These are phyloP conservation scores for Nipponacmea schrenckii DNA, from an alignment of 2,888 invertebrate genomes.

Conservation along the genomic window DNA sequence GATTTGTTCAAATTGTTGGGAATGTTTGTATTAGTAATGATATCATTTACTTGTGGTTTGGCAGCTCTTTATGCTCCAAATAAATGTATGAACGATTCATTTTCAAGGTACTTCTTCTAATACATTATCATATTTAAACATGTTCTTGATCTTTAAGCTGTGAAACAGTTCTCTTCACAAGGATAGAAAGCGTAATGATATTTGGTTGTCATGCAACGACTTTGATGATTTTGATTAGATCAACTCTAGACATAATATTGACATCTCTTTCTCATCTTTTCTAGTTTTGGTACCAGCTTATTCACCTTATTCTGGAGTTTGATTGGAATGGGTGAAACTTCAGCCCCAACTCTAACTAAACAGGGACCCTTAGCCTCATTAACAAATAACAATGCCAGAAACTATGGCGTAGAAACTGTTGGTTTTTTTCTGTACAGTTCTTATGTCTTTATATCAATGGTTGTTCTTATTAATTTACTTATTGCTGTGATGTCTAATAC, in stretches of 20 bases:
- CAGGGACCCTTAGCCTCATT: conserved; percentile 36
- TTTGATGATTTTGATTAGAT: too few relatives aligned
- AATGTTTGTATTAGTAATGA: conserved; percentile 56
- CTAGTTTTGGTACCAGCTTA: conserved; percentile 39
- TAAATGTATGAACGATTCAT: conserved; percentile 47
- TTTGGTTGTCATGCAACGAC: too few relatives aligned
- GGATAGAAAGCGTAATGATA: too few relatives aligned
- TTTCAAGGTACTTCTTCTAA: conserved; percentile 36
- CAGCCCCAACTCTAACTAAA: conserved; percentile 26
- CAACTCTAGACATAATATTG: too few relatives aligned
- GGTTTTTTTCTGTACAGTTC: conserved; percentile 42
- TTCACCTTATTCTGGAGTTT: conserved; percentile 43
- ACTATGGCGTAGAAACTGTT: conserved; percentile 32
- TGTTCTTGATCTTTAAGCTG: too few relatives aligned
- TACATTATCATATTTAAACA: not conserved
- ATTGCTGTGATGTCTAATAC: conserved; percentile 64
- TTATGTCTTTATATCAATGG: conserved; percentile 53
- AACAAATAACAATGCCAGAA: conserved; percentile 38
- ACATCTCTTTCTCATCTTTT: not conserved
- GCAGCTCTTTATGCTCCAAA: conserved; percentile 55
- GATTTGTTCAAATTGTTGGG: conserved; percentile 55
- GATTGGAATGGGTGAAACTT: conserved; percentile 42
- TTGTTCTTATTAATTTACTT: conserved; percentile 59
- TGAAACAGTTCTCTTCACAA: too few relatives aligned
- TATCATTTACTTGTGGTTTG: conserved; percentile 60